Conservation (phyloP, 2,113 vertebrate genomes). For the Hyaena hyaena region DNA sequence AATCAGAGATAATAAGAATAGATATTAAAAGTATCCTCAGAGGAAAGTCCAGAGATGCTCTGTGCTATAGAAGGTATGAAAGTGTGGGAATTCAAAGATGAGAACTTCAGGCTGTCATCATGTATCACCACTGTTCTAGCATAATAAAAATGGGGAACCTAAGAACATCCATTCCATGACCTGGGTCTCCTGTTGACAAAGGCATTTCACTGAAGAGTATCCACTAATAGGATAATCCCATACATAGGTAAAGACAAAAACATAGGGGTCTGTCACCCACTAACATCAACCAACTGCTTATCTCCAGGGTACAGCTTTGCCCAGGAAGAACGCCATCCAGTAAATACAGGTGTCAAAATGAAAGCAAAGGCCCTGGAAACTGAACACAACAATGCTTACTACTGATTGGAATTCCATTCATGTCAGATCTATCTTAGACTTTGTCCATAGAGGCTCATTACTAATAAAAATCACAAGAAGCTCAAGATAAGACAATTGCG, state of each 20-base stretch:
- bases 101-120: background rate
- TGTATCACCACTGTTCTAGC: background rate
- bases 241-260: background rate
- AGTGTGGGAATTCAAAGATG: background rate
- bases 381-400: background rate
- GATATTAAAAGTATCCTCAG: background rate
- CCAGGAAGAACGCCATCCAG: background rate
- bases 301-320: background rate
- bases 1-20: background rate
- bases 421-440: background rate
- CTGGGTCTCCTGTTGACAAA: background rate
- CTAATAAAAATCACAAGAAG: background rate
- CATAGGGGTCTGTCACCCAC: background rate
- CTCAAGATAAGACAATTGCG: background rate
- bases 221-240: background rate
- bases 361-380: background rate
- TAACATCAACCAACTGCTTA: background rate
- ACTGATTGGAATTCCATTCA: background rate
- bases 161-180: too few species aligned
- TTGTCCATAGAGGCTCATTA: background rate
- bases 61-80: background rate
- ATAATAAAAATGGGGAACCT: background rate
- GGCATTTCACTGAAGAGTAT: background rate
- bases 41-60: background rate
- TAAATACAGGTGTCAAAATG: background rate